These are phyloP conservation scores for Eurypyga helias DNA, from an alignment of 2,113 vertebrate species.

Conservation along the genomic window DNA sequence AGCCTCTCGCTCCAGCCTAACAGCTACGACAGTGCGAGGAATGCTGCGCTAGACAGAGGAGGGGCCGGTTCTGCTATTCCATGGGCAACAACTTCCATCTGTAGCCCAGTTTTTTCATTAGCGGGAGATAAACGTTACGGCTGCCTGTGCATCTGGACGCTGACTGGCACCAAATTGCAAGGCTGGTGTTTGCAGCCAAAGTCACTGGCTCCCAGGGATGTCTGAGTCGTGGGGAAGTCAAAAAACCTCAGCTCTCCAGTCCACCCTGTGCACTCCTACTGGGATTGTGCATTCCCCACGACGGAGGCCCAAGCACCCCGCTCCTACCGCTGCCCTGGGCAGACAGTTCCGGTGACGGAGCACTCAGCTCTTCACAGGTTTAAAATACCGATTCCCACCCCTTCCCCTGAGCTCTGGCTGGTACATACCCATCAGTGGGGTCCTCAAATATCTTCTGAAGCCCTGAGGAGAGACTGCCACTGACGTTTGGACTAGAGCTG, in stretches of 20 bases:
- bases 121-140: background rate
- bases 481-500: constrained; percentile 88
- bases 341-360: background rate
- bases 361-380: background rate
- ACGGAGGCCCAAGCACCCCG: background rate
- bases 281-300: rapidly evolving
- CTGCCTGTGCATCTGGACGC: background rate
- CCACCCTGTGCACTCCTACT: background rate
- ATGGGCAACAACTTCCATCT: background rate
- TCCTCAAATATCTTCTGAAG: constrained; percentile 96
- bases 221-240: background rate
- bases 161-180: background rate
- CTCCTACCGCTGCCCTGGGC: background rate
- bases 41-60: background rate
- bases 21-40: background rate
- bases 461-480: constrained; percentile 90
- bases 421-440: constrained; percentile 85
- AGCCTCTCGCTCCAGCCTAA: background rate
- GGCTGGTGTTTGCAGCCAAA: background rate
- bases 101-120: background rate
- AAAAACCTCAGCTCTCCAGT: background rate
- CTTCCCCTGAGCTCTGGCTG: background rate
- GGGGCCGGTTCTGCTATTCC: background rate
- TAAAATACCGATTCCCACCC: background rate
- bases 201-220: background rate